Evolutionary conservation across 2,113 vertebrate genomes (phyloP), one percentile per base, ranked within the genome.

Genomic region (Todiramphus chloris): DNA sequence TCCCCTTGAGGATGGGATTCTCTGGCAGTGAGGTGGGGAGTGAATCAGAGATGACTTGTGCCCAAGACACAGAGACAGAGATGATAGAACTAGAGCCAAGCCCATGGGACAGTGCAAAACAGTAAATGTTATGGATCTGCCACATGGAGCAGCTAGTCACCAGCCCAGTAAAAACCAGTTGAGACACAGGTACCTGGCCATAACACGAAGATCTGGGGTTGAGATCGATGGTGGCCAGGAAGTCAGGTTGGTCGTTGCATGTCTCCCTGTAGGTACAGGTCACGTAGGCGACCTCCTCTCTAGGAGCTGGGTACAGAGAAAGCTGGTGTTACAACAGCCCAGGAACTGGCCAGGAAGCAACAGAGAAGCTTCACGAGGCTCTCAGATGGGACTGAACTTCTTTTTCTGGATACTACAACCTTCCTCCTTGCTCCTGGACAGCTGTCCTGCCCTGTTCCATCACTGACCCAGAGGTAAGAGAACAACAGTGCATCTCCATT

Each of bases 181-280:
- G 1, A 11, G 30, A 11, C 35, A 8, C 59, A 1, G 13, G 60
- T 94, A 96, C 95, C 95, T 96, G 94, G 75, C 92, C 6, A 3
- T 96, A 96, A 6, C 0, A 17, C 0, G 46, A 19, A 46, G 46
- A 46, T 46, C 46, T 46, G 46, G 46, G 46, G 55, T 92, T 77
- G 6, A 96, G 95, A 12, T 95, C 93, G 1, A 96, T 7, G 33
- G 93, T 96, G 93, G 93, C 95, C 91, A 96, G 77, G 93, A 87
- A 90, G 62, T 96, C 95, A 19, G 95, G 93, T 0, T 96, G 72
- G 0, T 95, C 81, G 5, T 14, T 75, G 72, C 95, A 4, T 0
- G 84, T 94, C 27, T 4, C 13, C 56, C 93, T 19, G 95, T 96
- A 96, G 84, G 87, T 93, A 3, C 91, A 93, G 20, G 91, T 78